phyloP scores from a whole-genome alignment of 2,113 vertebrate species.

The Apteryx owenii region DNA sequence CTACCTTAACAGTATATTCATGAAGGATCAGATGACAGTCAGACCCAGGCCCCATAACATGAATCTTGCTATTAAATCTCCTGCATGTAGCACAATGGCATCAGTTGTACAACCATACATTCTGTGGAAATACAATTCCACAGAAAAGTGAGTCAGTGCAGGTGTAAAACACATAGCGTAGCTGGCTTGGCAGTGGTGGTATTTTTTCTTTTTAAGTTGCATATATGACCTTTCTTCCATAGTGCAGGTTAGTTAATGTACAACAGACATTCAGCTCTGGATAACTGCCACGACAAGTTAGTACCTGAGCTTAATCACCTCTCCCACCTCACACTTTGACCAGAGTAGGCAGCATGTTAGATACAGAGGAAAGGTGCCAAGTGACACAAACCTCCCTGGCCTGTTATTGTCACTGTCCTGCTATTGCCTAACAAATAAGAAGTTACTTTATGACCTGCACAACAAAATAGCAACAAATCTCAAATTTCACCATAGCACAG shows the following conservation, averaged over 20 bases:
- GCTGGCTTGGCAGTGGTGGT: not conserved
- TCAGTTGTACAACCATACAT: not conserved
- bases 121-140: not conserved
- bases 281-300: not conserved
- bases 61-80: not conserved
- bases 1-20: not conserved
- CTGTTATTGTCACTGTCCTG: not conserved
- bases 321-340: constrained; percentile 5
- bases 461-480: not conserved
- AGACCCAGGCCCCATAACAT: not conserved
- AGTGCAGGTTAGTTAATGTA: constrained; percentile 50
- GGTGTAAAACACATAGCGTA: not conserved
- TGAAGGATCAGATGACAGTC: not conserved
- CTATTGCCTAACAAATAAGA: not conserved
- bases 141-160: constrained; percentile 36
- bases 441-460: not conserved
- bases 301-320: not conserved
- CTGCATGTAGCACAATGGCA: not conserved
- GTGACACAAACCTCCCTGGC: not conserved
- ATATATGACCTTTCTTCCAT: not conserved
- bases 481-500: not conserved
- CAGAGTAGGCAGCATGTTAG: not conserved
- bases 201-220: not conserved
- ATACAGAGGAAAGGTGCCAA: not conserved
- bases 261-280: not conserved